These are phyloP conservation scores for Bombus consobrinus DNA, from an alignment of 1,140 invertebrate species.

Conservation along the genomic window DNA sequence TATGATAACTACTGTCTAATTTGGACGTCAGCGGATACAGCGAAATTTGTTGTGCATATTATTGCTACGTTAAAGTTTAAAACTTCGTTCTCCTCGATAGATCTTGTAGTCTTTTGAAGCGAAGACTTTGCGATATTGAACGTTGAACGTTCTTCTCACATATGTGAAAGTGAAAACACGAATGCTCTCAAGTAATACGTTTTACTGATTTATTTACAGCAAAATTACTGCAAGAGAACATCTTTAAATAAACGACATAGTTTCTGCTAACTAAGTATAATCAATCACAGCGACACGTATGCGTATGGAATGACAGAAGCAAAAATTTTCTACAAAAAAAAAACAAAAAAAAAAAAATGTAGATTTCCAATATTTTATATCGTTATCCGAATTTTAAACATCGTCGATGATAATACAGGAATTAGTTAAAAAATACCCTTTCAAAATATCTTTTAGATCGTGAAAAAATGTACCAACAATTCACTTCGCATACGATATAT, in stretches of 20 bases:
- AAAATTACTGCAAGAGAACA: constrained; percentile 2
- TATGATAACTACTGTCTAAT: constrained; percentile 54
- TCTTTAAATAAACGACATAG: constrained; percentile 11
- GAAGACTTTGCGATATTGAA: constrained; percentile 10
- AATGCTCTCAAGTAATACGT: not conserved
- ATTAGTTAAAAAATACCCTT: constrained; percentile 12
- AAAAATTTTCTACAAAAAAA: constrained; percentile 38
- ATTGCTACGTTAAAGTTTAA: constrained; percentile 67
- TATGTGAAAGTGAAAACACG: not conserved
- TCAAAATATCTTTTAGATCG: constrained; percentile 4
- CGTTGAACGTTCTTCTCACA: not conserved
- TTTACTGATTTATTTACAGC: constrained; percentile 29
- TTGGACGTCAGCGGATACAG: constrained; percentile 70
- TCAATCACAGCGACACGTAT: constrained; percentile 66
- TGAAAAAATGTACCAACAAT: constrained; percentile 2
- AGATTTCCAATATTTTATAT: constrained; percentile 16
- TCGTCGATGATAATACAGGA: not conserved
- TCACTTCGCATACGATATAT: constrained; percentile 9
- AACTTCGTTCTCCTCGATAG: not conserved
- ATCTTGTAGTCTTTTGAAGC: not conserved
- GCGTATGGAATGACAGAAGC: constrained; percentile 65
- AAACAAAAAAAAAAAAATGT: too few relatives aligned
- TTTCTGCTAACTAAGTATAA: constrained; percentile 38
- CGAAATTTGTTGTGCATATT: constrained; percentile 68
- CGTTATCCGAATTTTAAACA: not conserved